Conservation (phyloP, 2,113 vertebrate species). For the Arvicanthis niloticus region DNA sequence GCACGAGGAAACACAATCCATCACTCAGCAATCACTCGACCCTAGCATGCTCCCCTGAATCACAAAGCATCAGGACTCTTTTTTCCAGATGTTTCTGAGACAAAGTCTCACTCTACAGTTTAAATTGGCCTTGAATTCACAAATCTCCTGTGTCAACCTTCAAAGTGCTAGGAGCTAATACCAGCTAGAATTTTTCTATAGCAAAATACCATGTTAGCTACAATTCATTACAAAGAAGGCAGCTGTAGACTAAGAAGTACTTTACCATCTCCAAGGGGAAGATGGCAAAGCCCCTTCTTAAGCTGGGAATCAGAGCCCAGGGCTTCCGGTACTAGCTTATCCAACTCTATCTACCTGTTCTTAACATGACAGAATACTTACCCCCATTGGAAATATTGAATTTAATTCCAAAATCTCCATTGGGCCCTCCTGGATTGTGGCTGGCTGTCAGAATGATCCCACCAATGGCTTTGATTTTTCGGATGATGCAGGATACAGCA, state of each 20-base stretch:
- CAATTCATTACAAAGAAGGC: neutral
- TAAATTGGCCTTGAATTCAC: neutral
- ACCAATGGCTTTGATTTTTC: constrained; percentile 96
- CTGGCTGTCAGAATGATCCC: constrained; percentile 99
- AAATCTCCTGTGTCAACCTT: neutral
- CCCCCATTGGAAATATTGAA: constrained; percentile 98
- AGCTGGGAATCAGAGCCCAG: neutral
- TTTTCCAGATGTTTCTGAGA: neutral
- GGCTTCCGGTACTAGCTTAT: neutral
- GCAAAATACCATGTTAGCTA: neutral
- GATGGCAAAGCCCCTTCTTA: neutral
- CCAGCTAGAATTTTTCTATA: neutral
- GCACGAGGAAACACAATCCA: neutral
- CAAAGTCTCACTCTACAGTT: too few relatives aligned
- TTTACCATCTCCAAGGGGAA: neutral
- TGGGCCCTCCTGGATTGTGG: constrained; percentile 98
- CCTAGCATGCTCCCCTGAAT: accelerated
- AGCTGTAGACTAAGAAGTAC: neutral
- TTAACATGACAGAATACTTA: constrained; percentile 76
- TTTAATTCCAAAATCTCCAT: constrained; percentile 98
- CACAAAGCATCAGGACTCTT: neutral
- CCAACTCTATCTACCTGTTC: neutral
- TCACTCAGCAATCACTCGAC: neutral
- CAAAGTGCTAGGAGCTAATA: neutral
- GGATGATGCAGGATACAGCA: constrained; percentile 97